Conservation (phyloP, 2,113 vertebrate species). For the Capra hircus region DNA sequence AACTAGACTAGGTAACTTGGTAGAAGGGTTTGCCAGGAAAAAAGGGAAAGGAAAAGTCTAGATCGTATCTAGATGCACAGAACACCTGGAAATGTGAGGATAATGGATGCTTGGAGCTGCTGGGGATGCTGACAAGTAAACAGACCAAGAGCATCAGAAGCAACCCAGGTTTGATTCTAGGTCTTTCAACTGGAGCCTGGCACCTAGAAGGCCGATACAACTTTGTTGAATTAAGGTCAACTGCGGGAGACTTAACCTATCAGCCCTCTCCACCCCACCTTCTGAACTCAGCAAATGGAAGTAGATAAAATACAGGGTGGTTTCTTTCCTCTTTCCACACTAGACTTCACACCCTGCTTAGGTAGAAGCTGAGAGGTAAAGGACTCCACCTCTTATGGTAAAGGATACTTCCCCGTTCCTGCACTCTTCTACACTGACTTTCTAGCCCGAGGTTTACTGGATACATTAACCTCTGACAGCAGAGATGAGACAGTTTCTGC, state of each 20-base stretch:
- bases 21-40: neutral
- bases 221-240: neutral
- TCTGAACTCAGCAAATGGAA: neutral
- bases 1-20: neutral
- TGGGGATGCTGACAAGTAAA: neutral
- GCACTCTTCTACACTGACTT: neutral
- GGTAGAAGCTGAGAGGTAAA: neutral
- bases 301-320: neutral
- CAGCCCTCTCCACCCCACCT: neutral
- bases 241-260: neutral
- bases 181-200: neutral
- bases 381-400: neutral
- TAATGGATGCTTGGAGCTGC: neutral
- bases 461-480: neutral
- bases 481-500: neutral
- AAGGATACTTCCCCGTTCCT: neutral
- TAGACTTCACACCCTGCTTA: neutral
- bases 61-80: neutral
- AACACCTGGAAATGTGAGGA: neutral
- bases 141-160: neutral
- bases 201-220: neutral
- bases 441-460: neutral
- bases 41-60: neutral
- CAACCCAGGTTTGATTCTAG: neutral
- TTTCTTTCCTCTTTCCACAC: neutral